Conservation (phyloP, 2,888 invertebrate genomes). For the Rotaria sp. region DNA sequence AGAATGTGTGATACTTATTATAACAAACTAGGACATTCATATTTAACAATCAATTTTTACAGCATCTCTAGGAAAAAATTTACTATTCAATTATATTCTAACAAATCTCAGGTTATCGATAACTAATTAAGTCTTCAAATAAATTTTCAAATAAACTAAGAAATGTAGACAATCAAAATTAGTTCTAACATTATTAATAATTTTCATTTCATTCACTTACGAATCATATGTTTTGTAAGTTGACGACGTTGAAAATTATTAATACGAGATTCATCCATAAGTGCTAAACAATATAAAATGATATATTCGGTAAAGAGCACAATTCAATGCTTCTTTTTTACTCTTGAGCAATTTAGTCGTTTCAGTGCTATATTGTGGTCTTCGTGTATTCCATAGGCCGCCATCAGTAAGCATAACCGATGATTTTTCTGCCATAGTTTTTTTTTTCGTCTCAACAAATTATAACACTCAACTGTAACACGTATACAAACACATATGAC, state of each 20-base stretch:
- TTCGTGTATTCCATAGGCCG: conserved; percentile 29
- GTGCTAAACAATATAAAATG: neutral
- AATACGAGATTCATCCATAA: neutral
- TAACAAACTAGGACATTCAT: too few relatives aligned
- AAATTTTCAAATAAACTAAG: too few relatives aligned
- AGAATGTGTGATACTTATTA: too few relatives aligned
- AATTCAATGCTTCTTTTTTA: neutral
- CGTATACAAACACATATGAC: neutral
- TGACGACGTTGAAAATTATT: conserved; percentile 20
- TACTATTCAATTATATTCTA: too few relatives aligned
- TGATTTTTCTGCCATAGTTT: neutral
- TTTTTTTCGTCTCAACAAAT: neutral
- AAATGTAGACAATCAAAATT: too few relatives aligned
- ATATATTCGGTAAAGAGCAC: neutral
- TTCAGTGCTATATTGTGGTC: neutral
- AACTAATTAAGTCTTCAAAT: too few relatives aligned
- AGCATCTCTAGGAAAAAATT: too few relatives aligned
- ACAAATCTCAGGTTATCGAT: too few relatives aligned
- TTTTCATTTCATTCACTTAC: neutral
- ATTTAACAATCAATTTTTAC: too few relatives aligned
- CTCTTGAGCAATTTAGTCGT: conserved; percentile 8
- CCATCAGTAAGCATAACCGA: neutral
- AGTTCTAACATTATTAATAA: too few relatives aligned
- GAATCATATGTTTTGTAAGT: neutral
- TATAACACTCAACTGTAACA: neutral